Evolutionary conservation across 2,888 invertebrate genomes (phyloP).

Genomic region (Eupithecia dodoneata): DNA sequence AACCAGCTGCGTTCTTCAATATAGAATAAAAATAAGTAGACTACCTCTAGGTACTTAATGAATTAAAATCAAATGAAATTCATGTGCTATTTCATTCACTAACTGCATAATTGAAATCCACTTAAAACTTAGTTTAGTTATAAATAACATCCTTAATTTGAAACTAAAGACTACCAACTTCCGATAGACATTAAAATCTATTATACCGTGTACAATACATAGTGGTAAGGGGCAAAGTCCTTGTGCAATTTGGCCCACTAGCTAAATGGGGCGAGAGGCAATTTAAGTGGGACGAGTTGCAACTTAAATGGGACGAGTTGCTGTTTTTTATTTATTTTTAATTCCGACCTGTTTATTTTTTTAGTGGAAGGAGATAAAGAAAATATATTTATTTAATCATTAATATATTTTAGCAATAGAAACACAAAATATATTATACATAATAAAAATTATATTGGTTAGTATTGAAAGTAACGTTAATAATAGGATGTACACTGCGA

Average conservation of each 20-base stretch:
- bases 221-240: neutral
- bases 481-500: too few relatives aligned
- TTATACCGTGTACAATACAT: slow-evolving; percentile 1
- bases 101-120: neutral
- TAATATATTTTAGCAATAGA: too few relatives aligned
- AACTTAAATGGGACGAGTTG: too few relatives aligned
- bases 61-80: slow-evolving; percentile 9
- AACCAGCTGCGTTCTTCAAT: too few relatives aligned
- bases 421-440: too few relatives aligned
- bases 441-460: neutral
- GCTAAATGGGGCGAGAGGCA: neutral
- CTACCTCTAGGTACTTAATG: neutral
- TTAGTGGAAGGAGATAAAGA: neutral
- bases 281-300: too few relatives aligned
- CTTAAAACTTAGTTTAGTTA: neutral
- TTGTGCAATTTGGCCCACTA: neutral
- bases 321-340: too few relatives aligned
- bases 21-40: too few relatives aligned
- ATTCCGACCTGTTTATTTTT: neutral
- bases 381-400: neutral
- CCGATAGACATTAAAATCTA: slow-evolving; percentile 35
- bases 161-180: slow-evolving; percentile 34
- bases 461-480: neutral
- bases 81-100: slow-evolving; percentile 7
- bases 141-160: slow-evolving; percentile 9